Evolutionary conservation across 2,888 invertebrate genomes (phyloP), one percentile per base, ranked within the genome.

Genomic region (Hemithea aestivaria): DNA sequence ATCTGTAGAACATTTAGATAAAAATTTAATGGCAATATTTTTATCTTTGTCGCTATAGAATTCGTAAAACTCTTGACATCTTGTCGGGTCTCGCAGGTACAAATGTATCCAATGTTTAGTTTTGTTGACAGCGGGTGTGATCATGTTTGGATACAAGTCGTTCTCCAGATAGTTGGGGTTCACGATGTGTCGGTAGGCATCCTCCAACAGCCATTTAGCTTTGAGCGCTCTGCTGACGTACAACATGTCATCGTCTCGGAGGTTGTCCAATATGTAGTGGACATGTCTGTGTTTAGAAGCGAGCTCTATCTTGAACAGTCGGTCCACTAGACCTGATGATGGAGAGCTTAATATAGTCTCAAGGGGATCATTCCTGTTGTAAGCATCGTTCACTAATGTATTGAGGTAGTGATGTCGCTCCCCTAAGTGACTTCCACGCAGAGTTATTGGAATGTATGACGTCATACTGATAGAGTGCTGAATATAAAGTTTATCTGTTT

Each of bases 41-140:
- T 62, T 62, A 31, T 67, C 45, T 7, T 38, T 50, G 0, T 45
- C 35, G 26, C 53, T 59, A 44, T 77, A 77, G 49, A 69, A 63
- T 31, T 58, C 40, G 45, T 74, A 81, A 50, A 82, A 80, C 28
- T 60, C 48, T 40, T 63, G 47, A 40, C 73, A 74, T 39, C 64
- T 58, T 9, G 43, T 6, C 4, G 58, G 21, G 22, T 76, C 67
- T 20, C 38, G 35, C 11, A 59, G 28, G 40, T 59, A 36, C 6
- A 51, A 5, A 22, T 43, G 34, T n/a, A 57, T 44, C 51, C 51
- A 56, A 24, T 52, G 48, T 38, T 41, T 48, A 28, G 51, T 40
- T 49, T 56, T 59, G 16, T 38, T 51, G 0, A 54, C 41, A 8
- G 57, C 56, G 10, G 51, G 42, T 7, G 46, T 41, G 8, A 37